Percentiles rank a stretch among this genome's conserved stretches.
These are phyloP conservation scores for Lithobius niger DNA, from an alignment of 1,140 invertebrate genomes.

Conservation along the genomic window DNA sequence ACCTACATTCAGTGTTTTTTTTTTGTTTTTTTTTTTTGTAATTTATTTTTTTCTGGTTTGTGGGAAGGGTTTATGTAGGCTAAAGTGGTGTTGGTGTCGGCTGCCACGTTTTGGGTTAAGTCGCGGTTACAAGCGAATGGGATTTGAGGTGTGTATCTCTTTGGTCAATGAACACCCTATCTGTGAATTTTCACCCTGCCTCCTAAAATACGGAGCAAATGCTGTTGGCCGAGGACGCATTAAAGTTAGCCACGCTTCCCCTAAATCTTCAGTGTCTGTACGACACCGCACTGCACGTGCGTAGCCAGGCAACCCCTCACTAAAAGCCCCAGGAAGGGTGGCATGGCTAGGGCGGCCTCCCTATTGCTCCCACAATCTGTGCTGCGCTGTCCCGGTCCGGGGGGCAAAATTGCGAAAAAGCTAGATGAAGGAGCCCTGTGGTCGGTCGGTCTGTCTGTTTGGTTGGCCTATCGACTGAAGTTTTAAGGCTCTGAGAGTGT, in stretches of 20 bases:
- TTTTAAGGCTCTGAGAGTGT: not conserved
- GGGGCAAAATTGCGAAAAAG: not conserved
- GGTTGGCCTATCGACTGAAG: not conserved
- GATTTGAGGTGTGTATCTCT: too few species aligned
- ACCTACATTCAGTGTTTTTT: too few species aligned
- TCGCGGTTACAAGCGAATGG: too few species aligned
- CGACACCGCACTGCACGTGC: too few species aligned
- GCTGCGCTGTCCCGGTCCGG: not conserved
- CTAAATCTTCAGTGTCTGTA: not conserved
- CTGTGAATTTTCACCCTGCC: not conserved
- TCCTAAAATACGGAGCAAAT: not conserved
- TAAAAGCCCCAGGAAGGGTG: too few species aligned
- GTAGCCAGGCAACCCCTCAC: too few species aligned
- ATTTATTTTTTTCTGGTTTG: too few species aligned
- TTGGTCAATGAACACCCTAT: too few species aligned
- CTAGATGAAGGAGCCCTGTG: not conserved
- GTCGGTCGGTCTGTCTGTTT: not conserved
- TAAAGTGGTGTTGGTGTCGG: too few species aligned
- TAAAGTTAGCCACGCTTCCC: not conserved
- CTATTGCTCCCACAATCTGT: not conserved
- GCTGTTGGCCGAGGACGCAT: not conserved
- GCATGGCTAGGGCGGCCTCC: not conserved
- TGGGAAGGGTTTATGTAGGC: too few species aligned
- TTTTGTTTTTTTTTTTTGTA: too few species aligned
- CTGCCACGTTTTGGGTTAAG: too few species aligned